Evolutionary conservation across 2,797 vertebrate genomes (phyloP).

Genomic region (Anabas testudineus): DNA sequence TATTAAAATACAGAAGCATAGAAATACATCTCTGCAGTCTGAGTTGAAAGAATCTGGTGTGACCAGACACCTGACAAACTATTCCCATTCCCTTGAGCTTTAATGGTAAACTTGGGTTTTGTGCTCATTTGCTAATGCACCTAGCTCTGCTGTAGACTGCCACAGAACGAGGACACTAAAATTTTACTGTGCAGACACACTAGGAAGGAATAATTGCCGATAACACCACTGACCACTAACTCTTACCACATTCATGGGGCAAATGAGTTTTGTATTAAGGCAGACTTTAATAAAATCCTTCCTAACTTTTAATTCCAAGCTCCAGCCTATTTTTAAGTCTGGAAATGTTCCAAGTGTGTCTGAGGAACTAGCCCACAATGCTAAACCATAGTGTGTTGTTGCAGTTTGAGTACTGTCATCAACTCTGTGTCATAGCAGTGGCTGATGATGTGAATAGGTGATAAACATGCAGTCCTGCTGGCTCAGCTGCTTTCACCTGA

Average conservation of each 20-base stretch:
- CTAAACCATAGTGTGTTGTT: conserved; percentile 15
- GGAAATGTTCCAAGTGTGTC: conserved; percentile 4
- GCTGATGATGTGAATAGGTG: conserved; percentile 29
- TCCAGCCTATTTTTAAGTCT: background rate
- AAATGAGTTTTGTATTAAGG: background rate
- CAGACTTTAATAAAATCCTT: background rate
- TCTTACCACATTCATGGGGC: background rate
- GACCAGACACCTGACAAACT: background rate
- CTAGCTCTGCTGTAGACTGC: background rate
- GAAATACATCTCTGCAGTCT: background rate
- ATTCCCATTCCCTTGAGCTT: no score
- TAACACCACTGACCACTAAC: conserved; percentile 1
- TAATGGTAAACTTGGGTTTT: background rate
- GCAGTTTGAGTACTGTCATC: conserved; percentile 10
- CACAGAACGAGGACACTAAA: no score
- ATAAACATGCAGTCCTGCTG: background rate
- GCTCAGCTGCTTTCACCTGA: conserved; percentile 6
- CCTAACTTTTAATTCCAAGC: background rate
- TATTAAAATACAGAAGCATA: no score
- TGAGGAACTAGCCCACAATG: conserved; percentile 42
- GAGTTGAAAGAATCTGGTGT: no score
- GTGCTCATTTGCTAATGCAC: background rate
- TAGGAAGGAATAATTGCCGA: background rate
- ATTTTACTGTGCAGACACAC: background rate
- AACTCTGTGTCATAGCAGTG: conserved; percentile 2